Percentiles rank a stretch among this genome's conserved stretches.
phyloP scores from a whole-genome alignment of 2,113 vertebrate genomes.

The Larimichthys polyactis region DNA sequence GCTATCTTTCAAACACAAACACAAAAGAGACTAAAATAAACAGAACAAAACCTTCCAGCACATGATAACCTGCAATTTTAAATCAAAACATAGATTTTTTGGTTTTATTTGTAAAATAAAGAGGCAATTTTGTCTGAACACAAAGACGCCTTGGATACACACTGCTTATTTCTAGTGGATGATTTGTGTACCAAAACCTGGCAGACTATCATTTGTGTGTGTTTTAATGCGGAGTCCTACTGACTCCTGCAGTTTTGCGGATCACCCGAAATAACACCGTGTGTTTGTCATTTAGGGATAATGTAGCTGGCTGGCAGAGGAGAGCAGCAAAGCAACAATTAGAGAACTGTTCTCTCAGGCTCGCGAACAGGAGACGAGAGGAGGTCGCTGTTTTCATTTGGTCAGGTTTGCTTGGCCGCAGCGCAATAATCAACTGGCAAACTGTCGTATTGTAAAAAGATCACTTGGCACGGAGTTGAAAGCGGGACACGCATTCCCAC shows the following conservation, averaged over 20 bases:
- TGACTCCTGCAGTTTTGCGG: conserved; percentile 76
- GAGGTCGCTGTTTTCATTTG: conserved; percentile 70
- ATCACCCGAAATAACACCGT: conserved; percentile 81
- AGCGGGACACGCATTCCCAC: conserved; percentile 54
- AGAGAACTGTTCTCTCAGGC: conserved; percentile 68
- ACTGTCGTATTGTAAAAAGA: conserved; percentile 37
- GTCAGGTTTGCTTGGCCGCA: conserved; percentile 57
- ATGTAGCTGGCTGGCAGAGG: conserved; percentile 69
- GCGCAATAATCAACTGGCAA: conserved; percentile 66
- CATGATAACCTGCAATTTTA: conserved; percentile 63
- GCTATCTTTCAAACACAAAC: conserved; percentile 33
- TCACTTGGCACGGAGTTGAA: conserved; percentile 49
- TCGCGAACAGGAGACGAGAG: conserved; percentile 50
- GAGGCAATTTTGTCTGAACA: conserved; percentile 50
- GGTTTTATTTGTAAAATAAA: conserved; percentile 56
- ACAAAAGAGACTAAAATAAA: conserved; percentile 51
- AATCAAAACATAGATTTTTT: conserved; percentile 59
- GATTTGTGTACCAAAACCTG: conserved; percentile 72
- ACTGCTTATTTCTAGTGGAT: conserved; percentile 67
- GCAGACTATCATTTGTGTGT: conserved; percentile 78
- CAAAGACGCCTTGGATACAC: conserved; percentile 45
- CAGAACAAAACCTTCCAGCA: conserved; percentile 22
- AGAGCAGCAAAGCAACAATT: conserved; percentile 75
- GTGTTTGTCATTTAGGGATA: conserved; percentile 82
- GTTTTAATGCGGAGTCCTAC: conserved; percentile 73